phyloP scores from a whole-genome alignment of 1,140 invertebrate species.

The Orchestia grillus region DNA sequence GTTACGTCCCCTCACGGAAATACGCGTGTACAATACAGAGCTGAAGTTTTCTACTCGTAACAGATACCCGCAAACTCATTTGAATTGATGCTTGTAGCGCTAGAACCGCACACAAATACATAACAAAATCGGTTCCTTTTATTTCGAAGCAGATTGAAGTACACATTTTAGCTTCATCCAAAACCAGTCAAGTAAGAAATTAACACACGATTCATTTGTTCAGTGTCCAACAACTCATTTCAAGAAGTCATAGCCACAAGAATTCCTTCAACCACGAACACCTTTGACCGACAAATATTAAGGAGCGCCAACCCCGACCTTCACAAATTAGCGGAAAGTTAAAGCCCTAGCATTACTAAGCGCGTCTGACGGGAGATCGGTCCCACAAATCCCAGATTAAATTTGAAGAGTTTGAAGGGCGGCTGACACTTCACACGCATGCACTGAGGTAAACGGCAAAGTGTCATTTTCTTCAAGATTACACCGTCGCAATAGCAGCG shows the following conservation, averaged over 20 bases:
- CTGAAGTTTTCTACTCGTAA: no score
- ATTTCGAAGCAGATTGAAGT: no score
- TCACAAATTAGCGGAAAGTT: background rate
- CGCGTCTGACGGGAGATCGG: background rate
- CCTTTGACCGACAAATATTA: background rate
- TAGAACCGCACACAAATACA: no score
- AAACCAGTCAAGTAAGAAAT: background rate
- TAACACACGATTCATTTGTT: background rate
- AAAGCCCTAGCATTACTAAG: background rate
- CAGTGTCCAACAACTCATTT: background rate
- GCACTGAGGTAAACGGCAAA: background rate
- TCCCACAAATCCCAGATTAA: background rate
- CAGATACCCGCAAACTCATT: no score
- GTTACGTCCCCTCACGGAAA: no score
- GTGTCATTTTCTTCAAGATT: background rate
- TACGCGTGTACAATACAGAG: no score
- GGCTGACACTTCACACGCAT: background rate
- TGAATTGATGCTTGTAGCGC: no score
- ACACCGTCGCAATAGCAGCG: background rate
- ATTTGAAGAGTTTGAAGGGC: constrained; percentile 1
- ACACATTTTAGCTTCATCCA: no score
- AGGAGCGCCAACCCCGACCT: background rate
- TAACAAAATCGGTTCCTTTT: no score
- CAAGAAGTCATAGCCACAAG: background rate
- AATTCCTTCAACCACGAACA: background rate